phyloP scores from a whole-genome alignment of 2,113 vertebrate genomes.

The Cottus gobio region DNA sequence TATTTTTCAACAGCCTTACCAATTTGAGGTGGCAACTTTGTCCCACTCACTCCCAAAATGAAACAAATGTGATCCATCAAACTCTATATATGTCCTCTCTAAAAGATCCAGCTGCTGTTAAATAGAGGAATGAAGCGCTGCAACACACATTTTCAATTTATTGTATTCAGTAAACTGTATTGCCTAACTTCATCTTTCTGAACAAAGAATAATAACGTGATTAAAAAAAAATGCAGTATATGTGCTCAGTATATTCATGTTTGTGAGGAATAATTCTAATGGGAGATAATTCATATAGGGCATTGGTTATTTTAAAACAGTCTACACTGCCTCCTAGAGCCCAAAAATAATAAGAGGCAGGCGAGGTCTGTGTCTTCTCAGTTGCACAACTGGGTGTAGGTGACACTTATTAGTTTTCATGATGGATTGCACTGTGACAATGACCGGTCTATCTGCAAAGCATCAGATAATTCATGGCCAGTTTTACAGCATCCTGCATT shows the following conservation, averaged over 20 bases:
- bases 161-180: neutral
- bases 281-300: neutral
- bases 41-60: neutral
- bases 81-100: neutral
- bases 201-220: neutral
- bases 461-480: slow-evolving; percentile 11
- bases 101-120: neutral
- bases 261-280: neutral
- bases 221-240: neutral
- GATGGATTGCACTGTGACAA: slow-evolving; percentile 4
- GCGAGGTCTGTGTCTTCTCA: neutral
- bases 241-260: neutral
- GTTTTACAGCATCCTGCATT: slow-evolving; percentile 1
- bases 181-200: neutral
- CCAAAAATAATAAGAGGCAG: rapidly evolving
- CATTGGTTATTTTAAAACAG: neutral
- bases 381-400: slow-evolving; percentile 23
- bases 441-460: slow-evolving; percentile 5
- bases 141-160: neutral
- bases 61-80: neutral
- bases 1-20: neutral
- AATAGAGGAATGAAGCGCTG: neutral
- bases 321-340: slow-evolving; percentile 35
- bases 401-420: slow-evolving; percentile 10
- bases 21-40: neutral